Percentiles rank a stretch among this genome's conserved stretches.
Evolutionary conservation across 2,113 vertebrate genomes (phyloP).

Genomic region (Synchiropus splendidus): DNA sequence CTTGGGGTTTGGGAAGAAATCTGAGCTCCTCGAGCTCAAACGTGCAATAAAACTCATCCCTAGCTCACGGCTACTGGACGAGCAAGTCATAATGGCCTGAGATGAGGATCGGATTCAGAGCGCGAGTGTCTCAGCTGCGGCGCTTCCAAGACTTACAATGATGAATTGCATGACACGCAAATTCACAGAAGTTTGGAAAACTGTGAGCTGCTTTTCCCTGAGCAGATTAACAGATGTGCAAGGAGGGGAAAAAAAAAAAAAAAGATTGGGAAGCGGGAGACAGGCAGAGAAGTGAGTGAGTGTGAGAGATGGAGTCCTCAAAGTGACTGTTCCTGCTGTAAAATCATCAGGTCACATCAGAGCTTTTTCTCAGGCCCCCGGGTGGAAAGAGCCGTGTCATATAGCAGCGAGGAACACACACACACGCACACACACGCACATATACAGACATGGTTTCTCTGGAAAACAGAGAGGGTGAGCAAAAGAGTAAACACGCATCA

Average conservation of each 20-base stretch:
- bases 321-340: slow-evolving; percentile 58
- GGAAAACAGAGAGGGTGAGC: slow-evolving; percentile 59
- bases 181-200: slow-evolving; percentile 61
- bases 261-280: slow-evolving; percentile 2
- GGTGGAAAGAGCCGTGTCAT: slow-evolving; percentile 70
- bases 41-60: slow-evolving; percentile 29
- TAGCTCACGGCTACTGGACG: slow-evolving; percentile 37
- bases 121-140: slow-evolving; percentile 42
- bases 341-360: slow-evolving; percentile 70
- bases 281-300: slow-evolving; percentile 4
- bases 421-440: slow-evolving; percentile 14
- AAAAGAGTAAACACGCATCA: slow-evolving; percentile 63
- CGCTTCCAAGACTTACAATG: slow-evolving; percentile 49
- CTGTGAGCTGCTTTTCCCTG: slow-evolving; percentile 58
- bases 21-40: slow-evolving; percentile 20
- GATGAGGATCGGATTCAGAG: slow-evolving; percentile 40
- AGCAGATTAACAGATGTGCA: slow-evolving; percentile 67
- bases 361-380: slow-evolving; percentile 57
- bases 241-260: no score
- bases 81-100: slow-evolving; percentile 30
- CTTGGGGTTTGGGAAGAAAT: no score
- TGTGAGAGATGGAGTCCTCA: slow-evolving; percentile 33
- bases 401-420: slow-evolving; percentile 31
- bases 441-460: slow-evolving; percentile 25
- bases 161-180: slow-evolving; percentile 62